Conservation (phyloP, 2,797 vertebrate genomes). For the Dipus sagitta region DNA sequence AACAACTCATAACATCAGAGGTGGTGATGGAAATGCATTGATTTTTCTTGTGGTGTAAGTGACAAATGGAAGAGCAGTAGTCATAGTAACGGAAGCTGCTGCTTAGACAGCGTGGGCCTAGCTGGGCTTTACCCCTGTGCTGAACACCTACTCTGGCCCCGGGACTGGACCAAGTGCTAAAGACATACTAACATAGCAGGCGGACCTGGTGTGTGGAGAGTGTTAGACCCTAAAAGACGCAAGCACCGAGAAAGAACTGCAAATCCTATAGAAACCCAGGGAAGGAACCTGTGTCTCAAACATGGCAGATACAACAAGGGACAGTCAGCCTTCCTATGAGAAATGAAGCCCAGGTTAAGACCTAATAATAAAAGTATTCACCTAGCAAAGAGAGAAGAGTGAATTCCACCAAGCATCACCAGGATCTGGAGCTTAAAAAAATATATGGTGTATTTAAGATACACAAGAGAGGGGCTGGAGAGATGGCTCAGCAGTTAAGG, state of each 20-base stretch:
- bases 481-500: background rate
- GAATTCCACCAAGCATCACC: background rate
- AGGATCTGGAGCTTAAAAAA: background rate
- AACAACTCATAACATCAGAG: background rate
- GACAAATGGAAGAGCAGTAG: background rate
- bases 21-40: background rate
- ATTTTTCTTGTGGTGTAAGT: background rate
- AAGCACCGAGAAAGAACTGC: background rate
- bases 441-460: background rate
- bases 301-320: no score
- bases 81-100: background rate
- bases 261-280: background rate
- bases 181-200: background rate
- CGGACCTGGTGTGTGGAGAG: background rate
- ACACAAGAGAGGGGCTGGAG: no score
- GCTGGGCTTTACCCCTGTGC: background rate
- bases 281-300: background rate
- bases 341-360: background rate
- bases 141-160: background rate
- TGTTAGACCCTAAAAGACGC: background rate
- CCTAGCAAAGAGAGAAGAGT: background rate
- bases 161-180: background rate
- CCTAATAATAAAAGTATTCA: background rate
- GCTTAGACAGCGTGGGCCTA: accelerated
- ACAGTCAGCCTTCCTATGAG: background rate